phyloP scores from a whole-genome alignment of 2,888 invertebrate species.

The Drosophila percnosoma region DNA sequence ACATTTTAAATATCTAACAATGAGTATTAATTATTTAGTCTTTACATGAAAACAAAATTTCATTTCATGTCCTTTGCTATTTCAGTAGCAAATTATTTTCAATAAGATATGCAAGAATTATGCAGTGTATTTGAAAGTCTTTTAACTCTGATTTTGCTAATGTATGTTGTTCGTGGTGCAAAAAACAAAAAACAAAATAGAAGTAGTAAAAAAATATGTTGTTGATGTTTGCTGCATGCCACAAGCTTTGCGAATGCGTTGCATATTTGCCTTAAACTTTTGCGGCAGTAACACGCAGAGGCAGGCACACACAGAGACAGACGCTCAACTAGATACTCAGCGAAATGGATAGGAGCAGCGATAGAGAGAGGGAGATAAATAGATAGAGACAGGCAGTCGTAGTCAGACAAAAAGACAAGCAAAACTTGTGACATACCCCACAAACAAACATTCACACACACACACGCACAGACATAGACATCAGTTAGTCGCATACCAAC shows the following conservation, averaged over 20 bases:
- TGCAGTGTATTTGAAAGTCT: constrained; percentile 28
- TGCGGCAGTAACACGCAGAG: constrained; percentile 55
- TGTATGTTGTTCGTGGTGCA: constrained; percentile 13
- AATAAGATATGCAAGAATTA: neutral
- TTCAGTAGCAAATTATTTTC: neutral
- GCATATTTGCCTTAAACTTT: constrained; percentile 78
- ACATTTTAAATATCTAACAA: neutral
- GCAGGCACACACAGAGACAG: constrained; percentile 23
- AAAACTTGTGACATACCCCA: constrained; percentile 70
- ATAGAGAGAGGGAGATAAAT: neutral
- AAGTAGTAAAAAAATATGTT: constrained; percentile 47
- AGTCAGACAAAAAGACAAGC: constrained; percentile 61
- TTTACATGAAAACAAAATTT: neutral
- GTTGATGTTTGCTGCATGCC: constrained; percentile 80
- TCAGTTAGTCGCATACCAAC: constrained; percentile 42
- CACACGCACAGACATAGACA: constrained; percentile 5
- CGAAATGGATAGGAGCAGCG: constrained; percentile 2
- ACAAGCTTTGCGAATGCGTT: constrained; percentile 65
- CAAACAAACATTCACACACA: constrained; percentile 30
- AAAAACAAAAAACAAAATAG: constrained; percentile 10
- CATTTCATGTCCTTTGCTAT: neutral
- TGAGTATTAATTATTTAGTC: neutral
- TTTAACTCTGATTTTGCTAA: neutral
- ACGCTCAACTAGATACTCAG: constrained; percentile 33
- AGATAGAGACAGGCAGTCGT: constrained; percentile 27